Evolutionary conservation across 2,797 vertebrate species (phyloP).

Genomic region (Molossus molossus): DNA sequence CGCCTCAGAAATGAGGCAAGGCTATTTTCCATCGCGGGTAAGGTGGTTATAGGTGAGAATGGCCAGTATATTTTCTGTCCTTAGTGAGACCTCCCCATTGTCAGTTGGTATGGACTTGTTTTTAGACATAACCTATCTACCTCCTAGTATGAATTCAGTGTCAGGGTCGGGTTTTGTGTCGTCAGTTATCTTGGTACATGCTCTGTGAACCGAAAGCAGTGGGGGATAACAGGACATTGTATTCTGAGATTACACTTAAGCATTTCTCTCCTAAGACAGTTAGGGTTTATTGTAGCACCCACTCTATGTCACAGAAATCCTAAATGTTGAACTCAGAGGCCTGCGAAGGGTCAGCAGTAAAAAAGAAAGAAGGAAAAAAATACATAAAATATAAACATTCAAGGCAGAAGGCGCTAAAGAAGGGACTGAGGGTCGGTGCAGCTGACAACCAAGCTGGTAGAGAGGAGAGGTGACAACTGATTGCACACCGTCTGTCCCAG

Average conservation of each 20-base stretch:
- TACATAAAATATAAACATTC: not conserved
- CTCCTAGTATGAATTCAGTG: not conserved
- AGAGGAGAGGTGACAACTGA: not conserved
- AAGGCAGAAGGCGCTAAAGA: not conserved
- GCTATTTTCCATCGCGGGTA: not conserved
- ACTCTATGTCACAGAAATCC: not conserved
- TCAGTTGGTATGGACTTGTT: conserved; percentile 9
- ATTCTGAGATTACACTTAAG: not conserved
- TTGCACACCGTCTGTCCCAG: not conserved
- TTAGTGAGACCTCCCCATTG: not conserved
- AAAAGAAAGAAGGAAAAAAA: not conserved
- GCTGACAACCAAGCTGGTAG: not conserved
- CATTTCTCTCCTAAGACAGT: not conserved
- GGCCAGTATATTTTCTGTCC: not conserved
- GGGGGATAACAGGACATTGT: not conserved
- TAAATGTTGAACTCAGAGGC: conserved; percentile 10
- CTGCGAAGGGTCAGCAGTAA: not conserved
- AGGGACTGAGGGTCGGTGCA: not conserved
- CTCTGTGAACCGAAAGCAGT: not conserved
- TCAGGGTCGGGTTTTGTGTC: conserved; percentile 1
- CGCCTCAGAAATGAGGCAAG: not conserved
- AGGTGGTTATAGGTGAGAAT: not conserved
- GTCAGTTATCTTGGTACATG: not conserved
- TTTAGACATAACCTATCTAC: not conserved
- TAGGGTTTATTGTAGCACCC: conserved; percentile 45